These are phyloP conservation scores for Syngnathus acus DNA, from an alignment of 2,797 vertebrate genomes.

Conservation along the genomic window DNA sequence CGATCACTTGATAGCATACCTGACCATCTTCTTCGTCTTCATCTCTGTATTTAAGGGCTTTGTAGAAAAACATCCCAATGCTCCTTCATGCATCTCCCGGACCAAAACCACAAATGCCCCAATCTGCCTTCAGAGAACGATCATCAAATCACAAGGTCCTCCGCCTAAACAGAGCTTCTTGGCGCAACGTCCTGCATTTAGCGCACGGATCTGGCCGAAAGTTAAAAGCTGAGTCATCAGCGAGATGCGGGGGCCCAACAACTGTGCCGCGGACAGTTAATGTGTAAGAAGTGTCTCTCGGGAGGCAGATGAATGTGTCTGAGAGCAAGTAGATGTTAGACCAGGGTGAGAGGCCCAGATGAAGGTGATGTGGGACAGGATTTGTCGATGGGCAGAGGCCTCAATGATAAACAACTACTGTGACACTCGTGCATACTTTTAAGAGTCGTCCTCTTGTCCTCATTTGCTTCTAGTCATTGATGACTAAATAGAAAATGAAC, in stretches of 20 bases:
- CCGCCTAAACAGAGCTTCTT: neutral
- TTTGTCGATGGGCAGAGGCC: constrained; percentile 60
- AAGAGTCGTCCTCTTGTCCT: no score
- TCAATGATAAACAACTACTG: constrained; percentile 62
- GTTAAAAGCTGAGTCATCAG: constrained; percentile 66
- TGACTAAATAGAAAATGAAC: no score
- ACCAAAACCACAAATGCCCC: constrained; percentile 50
- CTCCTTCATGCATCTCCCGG: constrained; percentile 62
- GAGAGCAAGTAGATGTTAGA: constrained; percentile 66
- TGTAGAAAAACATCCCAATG: constrained; percentile 72
- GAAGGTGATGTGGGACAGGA: constrained; percentile 50
- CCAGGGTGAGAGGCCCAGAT: constrained; percentile 43
- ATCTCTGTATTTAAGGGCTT: constrained; percentile 72
- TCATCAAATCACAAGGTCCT: constrained; percentile 26
- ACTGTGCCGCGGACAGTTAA: constrained; percentile 58
- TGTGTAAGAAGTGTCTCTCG: constrained; percentile 57
- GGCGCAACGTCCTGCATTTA: constrained; percentile 16
- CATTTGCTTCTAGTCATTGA: no score
- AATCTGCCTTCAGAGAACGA: constrained; percentile 30
- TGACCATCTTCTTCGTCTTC: constrained; percentile 64
- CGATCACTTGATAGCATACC: constrained; percentile 46
- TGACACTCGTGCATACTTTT: constrained; percentile 33
- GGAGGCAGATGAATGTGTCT: constrained; percentile 68
- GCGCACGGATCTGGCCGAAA: constrained; percentile 23
- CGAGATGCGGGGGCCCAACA: constrained; percentile 34